Conservation (phyloP, 2,888 invertebrate genomes). For the Perizoma affinitatum region DNA sequence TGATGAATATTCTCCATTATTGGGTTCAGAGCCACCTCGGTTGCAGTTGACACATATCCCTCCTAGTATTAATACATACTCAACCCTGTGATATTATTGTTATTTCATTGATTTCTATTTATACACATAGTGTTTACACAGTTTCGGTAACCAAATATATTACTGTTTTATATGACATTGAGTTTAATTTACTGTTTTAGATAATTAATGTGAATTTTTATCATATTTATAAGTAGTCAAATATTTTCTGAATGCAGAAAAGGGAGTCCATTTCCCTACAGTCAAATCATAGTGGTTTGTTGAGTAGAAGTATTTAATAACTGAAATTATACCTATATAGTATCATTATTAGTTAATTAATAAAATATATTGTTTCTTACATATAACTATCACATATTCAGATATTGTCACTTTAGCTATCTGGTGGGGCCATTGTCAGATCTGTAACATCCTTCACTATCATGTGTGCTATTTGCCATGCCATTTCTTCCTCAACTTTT, state of each 20-base stretch:
- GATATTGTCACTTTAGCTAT: conserved; percentile 66
- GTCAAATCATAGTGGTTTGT: background rate
- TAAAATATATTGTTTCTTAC: conserved; percentile 59
- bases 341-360: conserved; percentile 55
- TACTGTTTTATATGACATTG: background rate
- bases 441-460: conserved; percentile 97
- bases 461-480: conserved; percentile 98
- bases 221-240: no score
- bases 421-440: conserved; percentile 88
- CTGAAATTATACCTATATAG: conserved; percentile 29
- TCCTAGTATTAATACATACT: conserved; percentile 75
- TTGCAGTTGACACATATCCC: conserved; percentile 64
- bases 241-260: no score
- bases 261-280: no score
- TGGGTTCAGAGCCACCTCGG: conserved; percentile 73
- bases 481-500: conserved; percentile 97
- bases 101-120: conserved; percentile 5
- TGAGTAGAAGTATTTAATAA: conserved; percentile 12
- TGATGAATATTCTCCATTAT: conserved; percentile 70
- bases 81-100: conserved; percentile 64
- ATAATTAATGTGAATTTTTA: no score
- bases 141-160: background rate
- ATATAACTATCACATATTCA: conserved; percentile 53
- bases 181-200: no score
- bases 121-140: conserved; percentile 1